Evolutionary conservation across 2,113 vertebrate genomes (phyloP).

Genomic region (Thymallus thymallus): DNA sequence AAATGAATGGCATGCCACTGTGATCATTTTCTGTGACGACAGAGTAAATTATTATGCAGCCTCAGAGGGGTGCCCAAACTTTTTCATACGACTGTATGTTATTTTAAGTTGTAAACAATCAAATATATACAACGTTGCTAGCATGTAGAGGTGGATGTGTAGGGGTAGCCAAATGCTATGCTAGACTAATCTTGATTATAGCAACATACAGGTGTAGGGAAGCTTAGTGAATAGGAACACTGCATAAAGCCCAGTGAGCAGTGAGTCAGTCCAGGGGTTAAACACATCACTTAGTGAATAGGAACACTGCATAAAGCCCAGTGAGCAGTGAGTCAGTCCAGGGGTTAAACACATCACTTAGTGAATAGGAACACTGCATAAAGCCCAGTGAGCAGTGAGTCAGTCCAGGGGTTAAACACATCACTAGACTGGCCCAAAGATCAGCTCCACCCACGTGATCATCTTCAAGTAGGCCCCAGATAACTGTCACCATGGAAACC

Average conservation of each 20-base stretch:
- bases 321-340: slow-evolving; percentile 34
- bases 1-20: no score
- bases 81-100: no score
- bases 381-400: slow-evolving; percentile 24
- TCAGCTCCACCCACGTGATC: slow-evolving; percentile 46
- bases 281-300: slow-evolving; percentile 44
- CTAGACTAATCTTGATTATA: neutral
- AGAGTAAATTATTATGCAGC: no score
- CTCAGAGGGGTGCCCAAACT: no score
- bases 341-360: slow-evolving; percentile 47
- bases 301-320: neutral
- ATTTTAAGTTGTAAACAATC: no score
- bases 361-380: neutral
- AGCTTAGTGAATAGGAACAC: neutral
- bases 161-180: neutral
- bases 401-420: slow-evolving; percentile 47
- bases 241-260: slow-evolving; percentile 1
- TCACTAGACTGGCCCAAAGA: slow-evolving; percentile 20
- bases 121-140: neutral
- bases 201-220: neutral
- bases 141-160: neutral
- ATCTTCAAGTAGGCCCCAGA: slow-evolving; percentile 25
- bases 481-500: slow-evolving; percentile 59
- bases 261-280: slow-evolving; percentile 43
- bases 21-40: no score